Conservation (phyloP, 2,113 vertebrate species). For the Cyprinodon brontotheroides region DNA sequence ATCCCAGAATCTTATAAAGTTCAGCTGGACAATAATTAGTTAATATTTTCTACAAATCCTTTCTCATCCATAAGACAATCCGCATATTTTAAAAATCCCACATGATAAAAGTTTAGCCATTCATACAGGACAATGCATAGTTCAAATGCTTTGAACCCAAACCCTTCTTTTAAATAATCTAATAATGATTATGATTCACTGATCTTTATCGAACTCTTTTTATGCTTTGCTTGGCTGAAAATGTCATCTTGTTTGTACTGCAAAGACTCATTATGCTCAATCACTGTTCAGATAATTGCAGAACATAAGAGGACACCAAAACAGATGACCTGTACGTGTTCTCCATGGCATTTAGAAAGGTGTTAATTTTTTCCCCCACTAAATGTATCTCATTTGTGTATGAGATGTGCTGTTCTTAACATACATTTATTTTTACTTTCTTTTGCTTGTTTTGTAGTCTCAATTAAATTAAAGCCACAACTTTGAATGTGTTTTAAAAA, state of each 20-base stretch:
- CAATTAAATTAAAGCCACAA: neutral
- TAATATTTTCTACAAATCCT: neutral
- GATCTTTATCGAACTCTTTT: conserved; percentile 7
- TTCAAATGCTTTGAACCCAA: neutral
- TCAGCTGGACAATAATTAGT: conserved; percentile 1
- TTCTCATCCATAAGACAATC: neutral
- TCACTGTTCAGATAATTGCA: conserved; percentile 44
- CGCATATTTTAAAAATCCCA: neutral
- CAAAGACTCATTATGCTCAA: conserved; percentile 44
- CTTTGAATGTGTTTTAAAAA: neutral
- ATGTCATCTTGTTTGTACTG: conserved; percentile 45
- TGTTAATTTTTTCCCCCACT: conserved; percentile 32
- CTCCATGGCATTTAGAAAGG: conserved; percentile 44
- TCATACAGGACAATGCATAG: neutral
- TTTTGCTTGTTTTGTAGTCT: neutral
- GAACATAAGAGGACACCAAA: conserved; percentile 29
- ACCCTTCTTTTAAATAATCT: neutral
- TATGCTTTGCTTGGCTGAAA: conserved; percentile 35
- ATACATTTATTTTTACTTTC: conserved; percentile 29
- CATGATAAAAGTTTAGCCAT: neutral
- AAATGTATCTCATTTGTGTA: conserved; percentile 50
- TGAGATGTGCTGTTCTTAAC: conserved; percentile 28
- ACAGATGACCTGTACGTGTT: conserved; percentile 32
- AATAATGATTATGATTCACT: neutral
- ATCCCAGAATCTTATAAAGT: neutral